Percentiles rank a stretch among this genome's conserved stretches.
Conservation (phyloP, 2,888 invertebrate genomes). For the Stenichneumon culpator region DNA sequence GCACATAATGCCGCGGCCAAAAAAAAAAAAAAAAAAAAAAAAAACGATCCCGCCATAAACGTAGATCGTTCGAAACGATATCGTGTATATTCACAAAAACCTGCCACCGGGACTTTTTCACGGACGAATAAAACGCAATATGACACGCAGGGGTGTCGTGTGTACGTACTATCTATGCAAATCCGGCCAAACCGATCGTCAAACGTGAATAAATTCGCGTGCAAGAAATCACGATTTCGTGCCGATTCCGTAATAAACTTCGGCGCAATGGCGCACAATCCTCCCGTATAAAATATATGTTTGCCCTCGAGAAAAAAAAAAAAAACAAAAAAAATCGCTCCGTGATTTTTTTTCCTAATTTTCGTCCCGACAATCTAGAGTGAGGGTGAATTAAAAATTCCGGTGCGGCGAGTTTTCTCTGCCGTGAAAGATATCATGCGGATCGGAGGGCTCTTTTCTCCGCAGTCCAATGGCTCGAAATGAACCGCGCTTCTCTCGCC, state of each 20-base stretch:
- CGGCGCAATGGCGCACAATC: neutral
- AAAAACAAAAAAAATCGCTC: neutral
- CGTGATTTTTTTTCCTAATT: constrained; percentile 47
- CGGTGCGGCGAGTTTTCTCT: constrained; percentile 16
- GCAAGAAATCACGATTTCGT: constrained; percentile 30
- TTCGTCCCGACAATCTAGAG: neutral
- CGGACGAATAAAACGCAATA: constrained; percentile 27
- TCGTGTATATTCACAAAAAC: constrained; percentile 18
- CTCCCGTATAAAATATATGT: constrained; percentile 18
- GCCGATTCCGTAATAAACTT: constrained; percentile 5
- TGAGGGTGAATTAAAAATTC: constrained; percentile 56
- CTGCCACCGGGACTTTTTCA: constrained; percentile 4
- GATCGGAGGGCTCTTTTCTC: constrained; percentile 23
- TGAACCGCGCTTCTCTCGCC: constrained; percentile 20
- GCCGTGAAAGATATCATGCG: constrained; percentile 19
- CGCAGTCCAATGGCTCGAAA: constrained; percentile 30
- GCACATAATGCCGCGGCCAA: neutral
- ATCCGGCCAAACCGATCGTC: constrained; percentile 19
- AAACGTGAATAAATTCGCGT: constrained; percentile 26
- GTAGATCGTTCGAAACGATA: constrained; percentile 35
- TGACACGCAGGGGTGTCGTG: constrained; percentile 24
- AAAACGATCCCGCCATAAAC: constrained; percentile 27
- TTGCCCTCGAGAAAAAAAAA: constrained; percentile 1
- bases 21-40: constrained; percentile 21
- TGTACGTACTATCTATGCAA: constrained; percentile 22